Percentiles rank a stretch among this genome's conserved stretches.
Conservation (phyloP, 2,888 invertebrate genomes). For the Agrochola lychnidis region DNA sequence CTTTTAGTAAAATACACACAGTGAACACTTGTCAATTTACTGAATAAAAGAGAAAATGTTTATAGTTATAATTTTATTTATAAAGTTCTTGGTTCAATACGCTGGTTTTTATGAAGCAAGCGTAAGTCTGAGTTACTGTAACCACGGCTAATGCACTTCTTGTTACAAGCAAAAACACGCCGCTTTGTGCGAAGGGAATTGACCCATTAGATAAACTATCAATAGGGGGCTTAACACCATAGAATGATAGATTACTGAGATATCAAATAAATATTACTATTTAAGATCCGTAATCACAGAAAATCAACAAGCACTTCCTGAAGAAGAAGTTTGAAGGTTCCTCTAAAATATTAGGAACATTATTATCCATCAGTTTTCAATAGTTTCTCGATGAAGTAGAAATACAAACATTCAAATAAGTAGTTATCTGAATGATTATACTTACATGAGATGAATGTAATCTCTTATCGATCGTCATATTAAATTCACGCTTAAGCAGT, state of each 20-base stretch:
- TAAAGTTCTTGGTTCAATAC: slow-evolving; percentile 43
- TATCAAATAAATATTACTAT: not conserved
- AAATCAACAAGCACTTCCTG: not conserved
- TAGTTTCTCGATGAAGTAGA: not conserved
- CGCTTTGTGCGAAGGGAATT: slow-evolving; percentile 47
- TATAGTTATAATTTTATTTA: slow-evolving; percentile 29
- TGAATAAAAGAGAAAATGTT: slow-evolving; percentile 47
- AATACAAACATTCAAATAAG: not conserved
- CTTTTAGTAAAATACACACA: slow-evolving; percentile 34
- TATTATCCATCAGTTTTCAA: no score
- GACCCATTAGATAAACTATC: slow-evolving; percentile 56
- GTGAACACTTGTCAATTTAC: slow-evolving; percentile 46
- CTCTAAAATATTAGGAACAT: no score
- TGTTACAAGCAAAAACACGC: slow-evolving; percentile 54
- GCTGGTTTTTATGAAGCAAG: slow-evolving; percentile 42
- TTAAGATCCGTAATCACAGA: not conserved
- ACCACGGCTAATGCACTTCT: slow-evolving; percentile 61
- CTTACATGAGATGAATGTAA: not conserved
- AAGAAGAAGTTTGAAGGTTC: not conserved
- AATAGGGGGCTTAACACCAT: slow-evolving; percentile 11
- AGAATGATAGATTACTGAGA: not conserved
- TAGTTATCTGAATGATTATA: not conserved
- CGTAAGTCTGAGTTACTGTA: slow-evolving; percentile 49
- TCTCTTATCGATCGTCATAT: slow-evolving; percentile 6
- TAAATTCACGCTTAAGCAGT: slow-evolving; percentile 23